Evolutionary conservation across 1,140 invertebrate genomes (phyloP), one percentile per base, ranked within the genome.

Genomic region (Drosophila neocordata): DNA sequence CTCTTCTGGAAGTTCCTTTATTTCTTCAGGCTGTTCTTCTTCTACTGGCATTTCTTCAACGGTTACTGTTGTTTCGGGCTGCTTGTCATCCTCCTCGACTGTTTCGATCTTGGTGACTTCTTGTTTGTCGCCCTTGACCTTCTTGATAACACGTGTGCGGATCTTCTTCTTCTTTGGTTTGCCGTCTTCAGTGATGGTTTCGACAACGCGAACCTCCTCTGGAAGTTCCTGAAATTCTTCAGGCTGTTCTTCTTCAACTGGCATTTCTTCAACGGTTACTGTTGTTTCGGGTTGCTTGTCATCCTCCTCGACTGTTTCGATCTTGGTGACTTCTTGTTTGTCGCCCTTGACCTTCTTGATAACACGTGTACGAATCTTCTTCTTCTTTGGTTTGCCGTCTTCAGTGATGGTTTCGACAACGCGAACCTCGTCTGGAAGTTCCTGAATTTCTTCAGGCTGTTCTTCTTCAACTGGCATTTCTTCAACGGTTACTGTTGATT

Each of bases 81-180:
- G 52, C 4, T 56, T 64, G 35, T 56, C 62, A 64, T 64, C 62
- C 11, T 64, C 62, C 11, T 64, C 62, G 35, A 64, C 51, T 20
- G 62, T 64, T 41, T 64, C 62, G 22, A 64, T 64, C 52, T 64
- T 64, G 52, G 62, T 64, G 51, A 64, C 62, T 31, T 64, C 62
- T 64, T 64, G 62, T 27, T 64, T 64, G 20, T 56, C 62, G 0
- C 62, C 62, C 52, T 64, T 64, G 13, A 64, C 22, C 62, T 64
- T 64, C 62, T 64, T 64, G 37, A 64, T 64, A 2, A 64, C 62
- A 4, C 62, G 62, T 12, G 62, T 64, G 24, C 62, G 62, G 12
- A 64, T 64, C 52, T 64, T 64, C 62, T 56, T 64, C 11, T 64
- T 56, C 13, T 56, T 64, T 0, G 62, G 52, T 11, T 38, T 64